Base-by-base conservation (phyloP, 1,140 invertebrate species). In the Hycleus cichorii region DNA sequence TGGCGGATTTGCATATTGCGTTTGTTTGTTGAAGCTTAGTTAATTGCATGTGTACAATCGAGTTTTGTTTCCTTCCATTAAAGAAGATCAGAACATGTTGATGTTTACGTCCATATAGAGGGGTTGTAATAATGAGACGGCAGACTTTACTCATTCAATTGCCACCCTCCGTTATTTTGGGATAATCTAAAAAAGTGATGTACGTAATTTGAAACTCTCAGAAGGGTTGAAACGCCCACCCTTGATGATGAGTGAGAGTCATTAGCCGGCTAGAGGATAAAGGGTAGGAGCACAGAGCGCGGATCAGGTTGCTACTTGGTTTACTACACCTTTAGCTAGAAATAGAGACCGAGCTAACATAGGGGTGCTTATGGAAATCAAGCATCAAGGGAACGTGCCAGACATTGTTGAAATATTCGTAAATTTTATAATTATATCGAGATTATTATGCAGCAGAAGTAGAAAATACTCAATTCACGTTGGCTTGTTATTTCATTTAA, bases 1-100 rank as follows among this genome's bases (percentile, higher is more conserved):
- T 32, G 32, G 26, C 39, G 26, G 32, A 57, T 57, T 57, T 57
- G 47, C 56, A 57, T 57, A 57, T 12, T 46, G 39, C 32, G 47
- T 50, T 43, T 57, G 56, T 57, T 57, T 57, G 47, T 39, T 27
- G 47, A 50, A 45, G 56, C 47, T 57, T 46, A 46, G 47, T 57
- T 57, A 57, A 57, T 57, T 57, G 56, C 47, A 57, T 57, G 56
- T 57, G 56, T 57, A 57, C 56, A 57, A 57, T 57, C 56, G 47
- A 26, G 47, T 57, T 50, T 44, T 44, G 47, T 57, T 49, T 57
- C 47, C 56, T 44, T 43, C 56, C 39, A 49, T 57, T 57, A 50
- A 49, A 43, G 39, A 39, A 57, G 47, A 57, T 49, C 39, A 12
- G 5, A 44, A n/a, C 40, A 11, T 42, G 40, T 42, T 7, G 5